Evolutionary conservation across 2,113 vertebrate genomes (phyloP).

Genomic region (Notothenia coriiceps): DNA sequence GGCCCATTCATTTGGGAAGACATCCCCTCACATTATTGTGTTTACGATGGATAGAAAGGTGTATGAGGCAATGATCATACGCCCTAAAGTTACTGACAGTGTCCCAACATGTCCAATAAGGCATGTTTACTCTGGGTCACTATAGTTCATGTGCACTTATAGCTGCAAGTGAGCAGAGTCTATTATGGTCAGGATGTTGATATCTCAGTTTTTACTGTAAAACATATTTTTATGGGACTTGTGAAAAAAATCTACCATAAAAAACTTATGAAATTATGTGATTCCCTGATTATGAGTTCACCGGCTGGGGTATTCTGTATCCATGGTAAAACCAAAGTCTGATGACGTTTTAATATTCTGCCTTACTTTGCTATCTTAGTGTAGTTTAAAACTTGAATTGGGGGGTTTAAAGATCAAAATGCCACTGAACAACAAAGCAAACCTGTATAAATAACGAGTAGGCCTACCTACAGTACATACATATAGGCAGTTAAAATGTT

Average conservation of each 20-base stretch:
- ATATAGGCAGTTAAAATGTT: not conserved
- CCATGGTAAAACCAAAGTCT: constrained; percentile 9
- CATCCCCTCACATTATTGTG: not conserved
- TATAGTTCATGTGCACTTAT: not conserved
- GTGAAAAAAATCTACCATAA: not conserved
- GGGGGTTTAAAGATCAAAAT: not conserved
- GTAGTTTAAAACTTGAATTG: too few species aligned
- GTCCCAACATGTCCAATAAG: constrained; percentile 29
- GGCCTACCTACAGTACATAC: not conserved
- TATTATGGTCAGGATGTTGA: not conserved
- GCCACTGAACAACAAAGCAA: not conserved
- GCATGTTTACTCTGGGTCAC: not conserved
- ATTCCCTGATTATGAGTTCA: not conserved
- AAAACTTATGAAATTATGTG: not conserved
- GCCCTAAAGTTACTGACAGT: constrained; percentile 13
- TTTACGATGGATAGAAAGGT: not conserved
- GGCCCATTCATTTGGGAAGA: not conserved
- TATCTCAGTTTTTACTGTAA: too few species aligned
- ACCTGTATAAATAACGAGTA: too few species aligned
- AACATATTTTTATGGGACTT: not conserved
- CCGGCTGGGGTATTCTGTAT: constrained; percentile 6
- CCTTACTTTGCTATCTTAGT: not conserved
- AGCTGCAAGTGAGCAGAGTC: too few species aligned
- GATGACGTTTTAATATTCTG: not conserved
- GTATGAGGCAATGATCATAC: not conserved